Evolutionary conservation across 2,113 vertebrate genomes (phyloP), one percentile per base, ranked within the genome.

Genomic region (Morone chrysops): DNA sequence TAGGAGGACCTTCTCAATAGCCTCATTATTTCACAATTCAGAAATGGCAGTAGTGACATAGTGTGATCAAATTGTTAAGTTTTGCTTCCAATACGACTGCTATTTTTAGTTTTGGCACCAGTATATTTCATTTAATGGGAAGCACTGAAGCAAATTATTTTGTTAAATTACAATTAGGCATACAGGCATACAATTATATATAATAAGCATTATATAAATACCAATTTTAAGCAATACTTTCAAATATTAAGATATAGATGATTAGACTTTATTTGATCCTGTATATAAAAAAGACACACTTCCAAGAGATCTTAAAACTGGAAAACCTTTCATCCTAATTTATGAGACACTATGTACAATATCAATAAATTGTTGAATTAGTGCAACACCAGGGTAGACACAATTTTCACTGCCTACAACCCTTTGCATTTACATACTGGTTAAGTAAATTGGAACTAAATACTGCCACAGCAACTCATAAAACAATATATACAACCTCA

Each of bases 351-450:
- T 9, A 22, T 25, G 0, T 22, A 18, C 45, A 80, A 63, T 56
- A 40, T 25, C 10, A 62, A 38, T 40, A 25, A 20, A 71, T 43
- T 69, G 31, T 43, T 36, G 10, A 31, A 67, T 20, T 43, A 48
- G n/a, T 17, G 18, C 20, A 22, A 14, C 11, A 62, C 53, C n/a
- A n/a, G 54, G 25, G 47, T 62, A 38, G 10, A 62, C 20, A 50
- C 41, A 70, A 61, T 87, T 56, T 60, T 43, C 8, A 0, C 68
- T 47, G 63, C 77, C 45, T 71, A 36, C 17, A 81, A 38, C 17
- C 7, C 0, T 73, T 72, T 61, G 70, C 57, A 85, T 90, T 83
- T 83, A 65, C 72, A 89, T 73, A 67, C 36, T 10, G 56, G 80
- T 66, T 17, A 79, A 56, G 59, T 75, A 16, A 86, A 81, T 48